These are phyloP conservation scores for Nyctibius grandis DNA, from an alignment of 2,797 vertebrate genomes.

Conservation along the genomic window DNA sequence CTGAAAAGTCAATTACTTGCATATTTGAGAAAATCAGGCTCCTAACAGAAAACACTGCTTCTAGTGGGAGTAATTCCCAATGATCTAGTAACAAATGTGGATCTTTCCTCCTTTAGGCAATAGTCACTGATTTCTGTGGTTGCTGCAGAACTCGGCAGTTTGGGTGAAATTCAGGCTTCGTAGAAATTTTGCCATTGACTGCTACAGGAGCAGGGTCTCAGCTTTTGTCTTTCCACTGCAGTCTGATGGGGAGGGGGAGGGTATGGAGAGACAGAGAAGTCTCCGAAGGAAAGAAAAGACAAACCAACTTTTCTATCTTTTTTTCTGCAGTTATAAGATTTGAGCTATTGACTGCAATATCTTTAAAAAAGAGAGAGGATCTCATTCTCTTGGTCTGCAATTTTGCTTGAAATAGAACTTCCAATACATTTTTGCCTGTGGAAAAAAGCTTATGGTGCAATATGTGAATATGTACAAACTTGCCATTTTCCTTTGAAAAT, in stretches of 20 bases:
- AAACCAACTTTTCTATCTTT: neutral
- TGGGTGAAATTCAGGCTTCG: neutral
- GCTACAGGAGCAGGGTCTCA: accelerated
- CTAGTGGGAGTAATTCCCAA: neutral
- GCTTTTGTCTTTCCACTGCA: neutral
- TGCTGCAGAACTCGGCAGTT: neutral
- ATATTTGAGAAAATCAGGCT: neutral
- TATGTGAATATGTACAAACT: neutral
- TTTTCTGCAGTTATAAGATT: neutral
- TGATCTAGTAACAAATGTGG: neutral
- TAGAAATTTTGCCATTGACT: neutral
- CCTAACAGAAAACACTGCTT: neutral
- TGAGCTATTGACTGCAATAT: neutral
- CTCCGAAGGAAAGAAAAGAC: neutral
- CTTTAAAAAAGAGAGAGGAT: neutral
- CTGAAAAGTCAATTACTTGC: neutral
- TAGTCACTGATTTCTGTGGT: neutral
- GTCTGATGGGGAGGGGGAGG: neutral
- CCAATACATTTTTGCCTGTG: neutral
- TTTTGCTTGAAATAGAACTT: neutral
- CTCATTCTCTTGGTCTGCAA: neutral
- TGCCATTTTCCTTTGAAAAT: neutral
- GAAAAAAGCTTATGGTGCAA: neutral
- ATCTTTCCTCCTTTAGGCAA: neutral
- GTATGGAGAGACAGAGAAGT: neutral